Evolutionary conservation across 1,140 invertebrate species (phyloP), one percentile per base, ranked within the genome.

Genomic region (Drosophila setifemur): DNA sequence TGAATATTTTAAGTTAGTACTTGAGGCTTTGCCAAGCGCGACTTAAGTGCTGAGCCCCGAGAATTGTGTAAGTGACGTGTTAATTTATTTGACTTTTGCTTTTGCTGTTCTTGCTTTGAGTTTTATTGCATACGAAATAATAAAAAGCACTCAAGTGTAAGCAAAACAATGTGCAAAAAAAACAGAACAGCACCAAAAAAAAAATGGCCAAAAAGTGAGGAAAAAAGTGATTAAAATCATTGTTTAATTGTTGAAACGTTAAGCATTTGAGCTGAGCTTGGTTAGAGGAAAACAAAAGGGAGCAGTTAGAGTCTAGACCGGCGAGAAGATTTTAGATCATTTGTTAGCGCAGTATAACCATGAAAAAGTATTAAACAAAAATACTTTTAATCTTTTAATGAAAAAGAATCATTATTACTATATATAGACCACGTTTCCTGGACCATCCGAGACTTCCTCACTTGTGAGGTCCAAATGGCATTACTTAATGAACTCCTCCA

Each of bases 81-180:
- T 81, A 81, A 85, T 85, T 85, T 85, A 81, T 85, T 85, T 76
- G 81, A 57, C 74, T 79, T 67, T 75, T 64, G 81, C 57, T 63
- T 63, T 61, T 47, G 33, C 40, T 64, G 57, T 64, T 48, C 57
- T 63, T 16, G 58, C 55, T 85, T 64, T 63, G 44, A 78, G 82
- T 73, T 67, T 79, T 79, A 85, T 72, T 63, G 74, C 48, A 85
- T 66, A 55, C 69, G 29, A 71, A 78, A 85, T 74, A 85, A 83
- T 79, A 86, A 86, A 83, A 83, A 79, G 54, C 78, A 85, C 45
- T 83, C 79, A 35, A 85, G 49, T 79, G 75, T 71, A 72, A 54
- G 69, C 73, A 37, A 58, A 77, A 74, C 50, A 83, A 83, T 64
- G 48, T 18, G 48, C 52, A 68, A 55, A 67, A 48, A 43, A 53